Evolutionary conservation across 37 sponge, comb jelly and placozoan genomes (phyloP), one percentile per base, ranked within the genome.

Genomic region (Cliona cf. orientalis): DNA sequence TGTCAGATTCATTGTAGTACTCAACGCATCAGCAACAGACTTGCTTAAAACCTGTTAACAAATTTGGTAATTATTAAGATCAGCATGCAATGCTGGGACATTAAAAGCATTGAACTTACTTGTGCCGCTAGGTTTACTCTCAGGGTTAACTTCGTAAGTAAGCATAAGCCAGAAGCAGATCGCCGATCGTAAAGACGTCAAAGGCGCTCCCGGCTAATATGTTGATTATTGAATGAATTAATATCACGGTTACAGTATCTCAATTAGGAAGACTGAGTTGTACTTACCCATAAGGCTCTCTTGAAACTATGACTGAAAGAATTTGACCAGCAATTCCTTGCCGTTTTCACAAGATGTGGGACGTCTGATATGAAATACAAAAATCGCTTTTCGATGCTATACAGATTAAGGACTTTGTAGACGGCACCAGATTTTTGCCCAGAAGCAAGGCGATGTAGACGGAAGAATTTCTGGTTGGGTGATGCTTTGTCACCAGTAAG

Each of bases 1-100:
- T 77, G 38, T 77, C 78, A 28, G 38, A 19, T 32, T 36, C 45
- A 59, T 35, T 35, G 42, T 39, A 77, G 42, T 77, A 77, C 22
- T n/a, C 42, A 71, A 29, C 39, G 72, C 72, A 71, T 40, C 28
- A 25, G 64, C 64, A 42, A 42, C 72, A 42, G 72, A 71, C 42
- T 39, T 43, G 23, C 72, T 42, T 22, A 71, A 42, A 38, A 71
- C 72, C 72, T 71, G 46, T n/a, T n/a, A n/a, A 33, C 21, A 66
- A 49, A 49, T 19, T 49, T 19, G 14, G 11, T 17, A 19, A 19
- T 17, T 49, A 49, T 19, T 49, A 49, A 49, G 11, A 49, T 49
- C 17, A n/a, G n/a, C n/a, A n/a, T n/a, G 17, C 17, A 49, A 49
- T n/a, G n/a, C n/a, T n/a, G n/a, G n/a, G n/a, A n/a, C n/a, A n/a